Evolutionary conservation across 2,888 invertebrate genomes (phyloP).

Genomic region (Eudemis profundana): DNA sequence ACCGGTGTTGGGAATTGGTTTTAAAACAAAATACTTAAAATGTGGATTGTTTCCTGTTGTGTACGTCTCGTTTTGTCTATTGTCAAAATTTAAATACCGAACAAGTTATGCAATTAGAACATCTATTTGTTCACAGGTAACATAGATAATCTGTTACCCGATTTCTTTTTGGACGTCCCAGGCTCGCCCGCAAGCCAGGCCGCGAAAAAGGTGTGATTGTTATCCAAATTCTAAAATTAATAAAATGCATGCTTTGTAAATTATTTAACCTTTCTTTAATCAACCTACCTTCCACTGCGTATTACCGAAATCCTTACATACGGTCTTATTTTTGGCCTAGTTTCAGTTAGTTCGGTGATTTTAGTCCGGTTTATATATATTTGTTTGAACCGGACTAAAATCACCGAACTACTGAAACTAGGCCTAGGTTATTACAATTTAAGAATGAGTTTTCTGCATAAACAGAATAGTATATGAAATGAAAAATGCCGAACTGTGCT

Average conservation of each 20-base stretch:
- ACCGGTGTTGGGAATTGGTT: no score
- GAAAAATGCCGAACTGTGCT: neutral
- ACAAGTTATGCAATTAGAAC: conserved; percentile 51
- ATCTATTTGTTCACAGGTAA: conserved; percentile 83
- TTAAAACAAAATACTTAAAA: neutral
- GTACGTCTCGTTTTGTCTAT: conserved; percentile 35
- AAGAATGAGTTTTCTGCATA: no score
- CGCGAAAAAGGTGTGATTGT: conserved; percentile 67
- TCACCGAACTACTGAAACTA: no score
- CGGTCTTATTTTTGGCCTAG: no score
- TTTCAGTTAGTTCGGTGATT: no score
- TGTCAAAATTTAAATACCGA: conserved; percentile 43
- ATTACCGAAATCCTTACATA: conserved; percentile 11
- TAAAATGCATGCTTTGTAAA: conserved; percentile 33
- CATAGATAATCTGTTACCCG: conserved; percentile 89
- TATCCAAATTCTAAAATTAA: conserved; percentile 43
- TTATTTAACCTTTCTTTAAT: neutral
- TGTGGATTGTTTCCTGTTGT: neutral
- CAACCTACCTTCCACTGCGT: neutral
- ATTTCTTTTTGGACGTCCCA: conserved; percentile 92
- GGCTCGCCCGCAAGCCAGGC: conserved; percentile 53
- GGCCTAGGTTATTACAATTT: no score
- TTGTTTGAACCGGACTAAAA: no score
- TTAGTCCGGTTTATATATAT: no score
- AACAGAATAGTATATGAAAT: no score